Conservation (phyloP, 35 echinoderm and acorn worm species). For the Ophioderma brevispina region DNA sequence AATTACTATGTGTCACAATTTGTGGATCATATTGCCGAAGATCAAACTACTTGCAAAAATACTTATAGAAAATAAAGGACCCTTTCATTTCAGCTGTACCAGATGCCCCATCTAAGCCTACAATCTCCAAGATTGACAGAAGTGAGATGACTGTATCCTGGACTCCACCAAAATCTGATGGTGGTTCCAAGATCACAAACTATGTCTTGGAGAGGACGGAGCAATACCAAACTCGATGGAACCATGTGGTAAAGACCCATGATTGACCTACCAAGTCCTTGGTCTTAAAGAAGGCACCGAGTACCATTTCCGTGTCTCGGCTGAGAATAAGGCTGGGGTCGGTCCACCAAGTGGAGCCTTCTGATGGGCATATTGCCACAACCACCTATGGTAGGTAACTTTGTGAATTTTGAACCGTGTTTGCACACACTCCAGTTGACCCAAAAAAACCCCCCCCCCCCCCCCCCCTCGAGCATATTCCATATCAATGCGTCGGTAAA, state of each 20-base stretch:
- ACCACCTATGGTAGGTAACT: constrained; percentile 86
- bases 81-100: constrained; percentile 77
- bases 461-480: too few species aligned
- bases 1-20: too few species aligned
- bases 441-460: too few species aligned
- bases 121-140: constrained; percentile 54
- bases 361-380: constrained; percentile 69
- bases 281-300: constrained; percentile 65
- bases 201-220: constrained; percentile 71
- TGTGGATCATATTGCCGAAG: too few species aligned
- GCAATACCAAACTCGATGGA: constrained; percentile 50
- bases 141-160: constrained; percentile 80
- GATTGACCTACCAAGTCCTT: constrained; percentile 55
- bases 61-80: constrained; percentile 61
- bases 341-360: constrained; percentile 82
- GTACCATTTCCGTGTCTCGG: constrained; percentile 84
- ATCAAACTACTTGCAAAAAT: too few species aligned
- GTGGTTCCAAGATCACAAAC: constrained; percentile 69
- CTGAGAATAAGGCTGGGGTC: constrained; percentile 77
- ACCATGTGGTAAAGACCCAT: constrained; percentile 5
- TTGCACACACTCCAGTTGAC: too few species aligned
- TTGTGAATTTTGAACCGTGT: too few species aligned
- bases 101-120: constrained; percentile 70
- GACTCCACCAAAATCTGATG: constrained; percentile 71
- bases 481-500: too few species aligned